Evolutionary conservation across 2,113 vertebrate genomes (phyloP).

Genomic region (Chloropsis hardwickii): DNA sequence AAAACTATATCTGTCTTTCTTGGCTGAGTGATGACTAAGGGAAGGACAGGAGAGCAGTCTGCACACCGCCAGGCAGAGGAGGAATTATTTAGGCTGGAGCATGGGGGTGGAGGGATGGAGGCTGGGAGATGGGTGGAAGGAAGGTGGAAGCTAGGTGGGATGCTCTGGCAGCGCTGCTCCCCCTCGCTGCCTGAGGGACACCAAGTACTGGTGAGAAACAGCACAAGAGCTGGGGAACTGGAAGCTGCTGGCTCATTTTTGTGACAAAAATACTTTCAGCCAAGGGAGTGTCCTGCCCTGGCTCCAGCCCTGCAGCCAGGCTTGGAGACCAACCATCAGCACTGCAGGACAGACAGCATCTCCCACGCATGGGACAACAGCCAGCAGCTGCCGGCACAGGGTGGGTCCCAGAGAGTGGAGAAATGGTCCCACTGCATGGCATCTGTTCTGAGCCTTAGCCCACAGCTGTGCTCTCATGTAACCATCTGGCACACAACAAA

Average conservation of each 20-base stretch:
- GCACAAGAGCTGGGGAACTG: too few relatives aligned
- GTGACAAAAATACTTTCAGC: not conserved
- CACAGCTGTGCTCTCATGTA: not conserved
- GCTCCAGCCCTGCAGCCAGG: not conserved
- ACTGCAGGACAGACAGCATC: not conserved
- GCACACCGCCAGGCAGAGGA: conserved; percentile 41
- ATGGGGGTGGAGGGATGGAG: not conserved
- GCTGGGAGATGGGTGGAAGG: not conserved
- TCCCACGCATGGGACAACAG: rapidly evolving
- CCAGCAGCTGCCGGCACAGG: not conserved
- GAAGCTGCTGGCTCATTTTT: not conserved
- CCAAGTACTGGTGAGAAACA: not conserved
- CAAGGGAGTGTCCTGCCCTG: not conserved
- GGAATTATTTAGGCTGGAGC: conserved; percentile 46
- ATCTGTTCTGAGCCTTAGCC: not conserved
- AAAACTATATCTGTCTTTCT: conserved; percentile 14
- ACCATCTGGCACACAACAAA: rapidly evolving
- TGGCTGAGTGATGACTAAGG: conserved; percentile 50
- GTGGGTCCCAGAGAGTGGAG: not conserved
- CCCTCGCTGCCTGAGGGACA: not conserved
- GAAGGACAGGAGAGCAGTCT: conserved; percentile 56
- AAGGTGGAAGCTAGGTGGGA: conserved; percentile 13
- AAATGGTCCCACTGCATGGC: not conserved
- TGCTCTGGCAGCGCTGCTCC: not conserved
- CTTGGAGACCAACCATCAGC: rapidly evolving